Evolutionary conservation across 2,113 vertebrate genomes (phyloP).

Genomic region (Zeus faber): DNA sequence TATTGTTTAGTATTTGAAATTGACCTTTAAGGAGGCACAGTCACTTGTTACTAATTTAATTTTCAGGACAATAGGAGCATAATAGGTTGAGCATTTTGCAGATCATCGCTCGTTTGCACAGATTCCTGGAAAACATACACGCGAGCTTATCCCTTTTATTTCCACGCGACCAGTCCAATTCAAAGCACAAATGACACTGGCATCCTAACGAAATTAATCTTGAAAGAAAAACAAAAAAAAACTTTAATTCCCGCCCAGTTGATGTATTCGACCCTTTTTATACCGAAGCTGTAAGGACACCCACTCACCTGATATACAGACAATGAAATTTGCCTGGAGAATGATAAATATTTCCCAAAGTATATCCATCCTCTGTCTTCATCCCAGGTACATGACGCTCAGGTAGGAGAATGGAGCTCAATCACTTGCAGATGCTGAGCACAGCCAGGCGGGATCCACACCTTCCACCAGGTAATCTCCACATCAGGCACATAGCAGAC

Average conservation of each 20-base stretch:
- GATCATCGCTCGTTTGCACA: neutral
- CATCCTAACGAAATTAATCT: neutral
- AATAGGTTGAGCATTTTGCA: no score
- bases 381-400: conserved; percentile 94
- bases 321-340: conserved; percentile 95
- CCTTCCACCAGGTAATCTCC: conserved; percentile 84
- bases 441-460: conserved; percentile 81
- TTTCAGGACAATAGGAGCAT: no score
- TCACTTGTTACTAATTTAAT: no score
- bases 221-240: conserved; percentile 2
- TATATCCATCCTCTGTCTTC: conserved; percentile 97
- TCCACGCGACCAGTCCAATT: no score
- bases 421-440: conserved; percentile 83
- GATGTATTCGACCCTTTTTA: conserved; percentile 6
- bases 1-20: no score
- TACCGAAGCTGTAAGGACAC: no score
- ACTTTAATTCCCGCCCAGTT: no score
- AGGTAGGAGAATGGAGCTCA: conserved; percentile 30
- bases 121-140: no score
- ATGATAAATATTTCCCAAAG: conserved; percentile 97
- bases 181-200: neutral
- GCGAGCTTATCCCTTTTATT: no score
- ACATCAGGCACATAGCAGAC: conserved; percentile 86
- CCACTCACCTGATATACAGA: conserved; percentile 93
- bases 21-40: no score